Conservation (phyloP, 2,113 vertebrate genomes). For the Prietella phreatophila region DNA sequence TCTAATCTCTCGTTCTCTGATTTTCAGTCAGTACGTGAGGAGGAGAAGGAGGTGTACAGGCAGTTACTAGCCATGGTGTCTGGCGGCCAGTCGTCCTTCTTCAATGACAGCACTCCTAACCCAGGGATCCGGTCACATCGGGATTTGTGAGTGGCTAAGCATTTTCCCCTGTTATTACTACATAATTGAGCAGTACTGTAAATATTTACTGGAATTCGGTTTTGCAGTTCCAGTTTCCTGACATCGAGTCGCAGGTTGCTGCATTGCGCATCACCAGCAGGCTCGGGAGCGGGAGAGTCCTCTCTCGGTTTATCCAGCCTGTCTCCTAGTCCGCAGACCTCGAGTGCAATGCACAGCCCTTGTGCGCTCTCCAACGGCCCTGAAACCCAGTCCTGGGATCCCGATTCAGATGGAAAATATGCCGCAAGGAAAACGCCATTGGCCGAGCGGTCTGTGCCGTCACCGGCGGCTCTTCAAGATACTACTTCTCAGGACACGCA, state of each 20-base stretch:
- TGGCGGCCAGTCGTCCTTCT: conserved; percentile 68
- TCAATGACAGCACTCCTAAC: conserved; percentile 65
- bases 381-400: conserved; percentile 58
- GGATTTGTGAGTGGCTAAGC: conserved; percentile 70
- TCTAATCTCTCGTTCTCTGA: neutral
- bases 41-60: conserved; percentile 89
- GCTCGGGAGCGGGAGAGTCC: conserved; percentile 59
- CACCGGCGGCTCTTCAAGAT: conserved; percentile 69
- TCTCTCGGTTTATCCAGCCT: conserved; percentile 65
- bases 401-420: conserved; percentile 54
- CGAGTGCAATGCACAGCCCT: conserved; percentile 71
- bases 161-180: no score
- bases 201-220: neutral
- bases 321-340: conserved; percentile 60
- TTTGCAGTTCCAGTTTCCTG: conserved; percentile 72
- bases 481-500: conserved; percentile 74
- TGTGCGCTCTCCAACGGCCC: conserved; percentile 54
- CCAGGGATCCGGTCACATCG: conserved; percentile 69
- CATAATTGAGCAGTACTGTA: neutral
- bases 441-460: conserved; percentile 51
- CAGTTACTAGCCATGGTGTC: conserved; percentile 89
- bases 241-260: conserved; percentile 65
- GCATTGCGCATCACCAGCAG: conserved; percentile 60
- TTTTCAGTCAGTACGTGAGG: conserved; percentile 82
- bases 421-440: conserved; percentile 48